Conservation (phyloP, 2,113 vertebrate species). For the Spea multiplicata region DNA sequence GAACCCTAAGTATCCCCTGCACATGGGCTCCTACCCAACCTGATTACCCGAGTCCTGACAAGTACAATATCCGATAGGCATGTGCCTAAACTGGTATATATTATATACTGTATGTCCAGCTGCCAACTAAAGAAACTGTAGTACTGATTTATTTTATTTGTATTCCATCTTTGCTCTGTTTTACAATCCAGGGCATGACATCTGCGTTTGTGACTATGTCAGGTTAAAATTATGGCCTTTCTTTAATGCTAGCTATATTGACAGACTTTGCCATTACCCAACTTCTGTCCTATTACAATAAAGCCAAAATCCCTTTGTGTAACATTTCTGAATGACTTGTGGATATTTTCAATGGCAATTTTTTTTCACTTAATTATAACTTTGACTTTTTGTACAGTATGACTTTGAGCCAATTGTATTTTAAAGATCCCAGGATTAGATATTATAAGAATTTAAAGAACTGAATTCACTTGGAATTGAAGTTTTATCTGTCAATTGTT, state of each 20-base stretch:
- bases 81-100: too few relatives aligned
- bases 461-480: slow-evolving; percentile 31
- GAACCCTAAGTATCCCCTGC: too few relatives aligned
- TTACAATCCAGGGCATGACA: too few relatives aligned
- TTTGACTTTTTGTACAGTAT: slow-evolving; percentile 25
- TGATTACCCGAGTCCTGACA: too few relatives aligned
- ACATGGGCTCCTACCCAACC: too few relatives aligned
- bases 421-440: slow-evolving; percentile 36
- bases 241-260: slow-evolving; percentile 19
- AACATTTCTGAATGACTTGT: slow-evolving; percentile 32
- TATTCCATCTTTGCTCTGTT: too few relatives aligned
- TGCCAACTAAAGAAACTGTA: too few relatives aligned
- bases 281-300: slow-evolving; percentile 19
- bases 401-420: slow-evolving; percentile 40
- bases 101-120: too few relatives aligned
- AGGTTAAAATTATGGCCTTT: too few relatives aligned
- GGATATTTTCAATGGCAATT: slow-evolving; percentile 36
- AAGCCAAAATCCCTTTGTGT: slow-evolving; percentile 24
- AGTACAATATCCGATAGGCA: too few relatives aligned
- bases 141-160: too few relatives aligned
- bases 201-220: too few relatives aligned
- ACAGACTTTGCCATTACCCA: slow-evolving; percentile 28
- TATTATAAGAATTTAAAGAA: slow-evolving; percentile 32
- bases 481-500: slow-evolving; percentile 40
- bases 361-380: slow-evolving; percentile 39